These are phyloP conservation scores for Stegodyphus dumicola DNA, from an alignment of 1,140 invertebrate species.

Conservation along the genomic window DNA sequence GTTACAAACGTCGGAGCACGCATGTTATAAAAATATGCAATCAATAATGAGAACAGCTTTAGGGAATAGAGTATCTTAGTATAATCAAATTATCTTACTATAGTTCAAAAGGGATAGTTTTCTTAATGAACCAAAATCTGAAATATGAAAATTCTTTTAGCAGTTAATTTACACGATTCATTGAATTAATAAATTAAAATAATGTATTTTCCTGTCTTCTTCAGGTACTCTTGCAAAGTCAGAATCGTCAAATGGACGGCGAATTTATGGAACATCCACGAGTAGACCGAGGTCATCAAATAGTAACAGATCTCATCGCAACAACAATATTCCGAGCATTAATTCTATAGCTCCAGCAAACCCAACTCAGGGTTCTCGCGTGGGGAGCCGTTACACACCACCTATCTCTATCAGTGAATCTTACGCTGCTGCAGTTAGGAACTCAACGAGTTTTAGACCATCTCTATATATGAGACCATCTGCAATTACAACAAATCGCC, in stretches of 20 bases:
- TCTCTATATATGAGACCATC: slow-evolving; percentile 10
- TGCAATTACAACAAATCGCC: not conserved
- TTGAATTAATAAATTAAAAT: not conserved
- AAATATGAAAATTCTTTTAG: not conserved
- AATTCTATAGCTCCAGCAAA: slow-evolving; percentile 32
- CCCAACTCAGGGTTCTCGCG: slow-evolving; percentile 15
- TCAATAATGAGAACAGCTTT: too few species aligned
- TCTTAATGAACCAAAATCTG: too few species aligned
- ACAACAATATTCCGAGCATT: slow-evolving; percentile 31
- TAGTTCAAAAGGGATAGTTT: too few species aligned
- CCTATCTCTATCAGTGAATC: slow-evolving; percentile 40
- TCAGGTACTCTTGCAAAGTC: not conserved
- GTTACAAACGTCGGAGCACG: too few species aligned
- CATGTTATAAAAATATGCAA: too few species aligned
- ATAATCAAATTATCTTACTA: too few species aligned
- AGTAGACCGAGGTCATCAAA: slow-evolving; percentile 5
- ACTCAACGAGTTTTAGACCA: not conserved
- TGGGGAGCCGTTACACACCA: slow-evolving; percentile 26
- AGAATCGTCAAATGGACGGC: slow-evolving; percentile 9
- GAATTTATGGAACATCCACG: slow-evolving; percentile 23
- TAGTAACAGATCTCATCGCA: not conserved
- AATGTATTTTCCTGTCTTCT: not conserved
- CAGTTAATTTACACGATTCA: not conserved
- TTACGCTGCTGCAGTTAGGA: slow-evolving; percentile 12
- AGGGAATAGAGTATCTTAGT: too few species aligned